Percentiles rank a stretch among this genome's conserved stretches.
Conservation (phyloP, 2,797 vertebrate species). For the Florisuga fusca region DNA sequence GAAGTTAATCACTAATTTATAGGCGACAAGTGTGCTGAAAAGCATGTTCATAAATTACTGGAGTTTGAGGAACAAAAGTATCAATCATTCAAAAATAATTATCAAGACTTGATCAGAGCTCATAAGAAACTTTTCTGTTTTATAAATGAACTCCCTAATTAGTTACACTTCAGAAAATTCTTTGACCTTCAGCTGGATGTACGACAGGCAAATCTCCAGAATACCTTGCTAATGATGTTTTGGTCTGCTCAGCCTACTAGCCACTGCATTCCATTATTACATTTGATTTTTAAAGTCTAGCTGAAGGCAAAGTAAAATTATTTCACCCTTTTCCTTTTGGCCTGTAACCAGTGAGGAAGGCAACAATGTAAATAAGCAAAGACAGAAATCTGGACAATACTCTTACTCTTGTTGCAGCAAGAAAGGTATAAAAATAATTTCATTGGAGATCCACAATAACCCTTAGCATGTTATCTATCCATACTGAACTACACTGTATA, state of each 20-base stretch:
- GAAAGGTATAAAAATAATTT: background rate
- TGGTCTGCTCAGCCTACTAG: conserved; percentile 3
- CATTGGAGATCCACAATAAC: background rate
- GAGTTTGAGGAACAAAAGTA: background rate
- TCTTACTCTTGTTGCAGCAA: background rate
- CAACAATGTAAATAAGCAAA: background rate
- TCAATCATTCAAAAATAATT: background rate
- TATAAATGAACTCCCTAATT: background rate
- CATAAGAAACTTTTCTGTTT: background rate
- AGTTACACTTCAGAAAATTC: background rate
- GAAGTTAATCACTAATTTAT: conserved; percentile 41
- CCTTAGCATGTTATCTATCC: background rate
- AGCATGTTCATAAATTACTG: background rate
- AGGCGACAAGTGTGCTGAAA: background rate
- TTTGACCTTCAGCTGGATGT: background rate
- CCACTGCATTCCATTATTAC: background rate
- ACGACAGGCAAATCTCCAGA: background rate
- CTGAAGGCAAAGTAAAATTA: background rate
- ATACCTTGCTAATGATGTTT: background rate
- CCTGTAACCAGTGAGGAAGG: background rate
- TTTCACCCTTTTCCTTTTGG: background rate
- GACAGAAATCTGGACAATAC: background rate
- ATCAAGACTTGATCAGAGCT: background rate
- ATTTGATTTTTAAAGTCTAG: background rate
- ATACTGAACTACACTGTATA: background rate